Base-by-base conservation (phyloP, 2,113 vertebrate genomes). In the Forbesichthys papilliferus region DNA sequence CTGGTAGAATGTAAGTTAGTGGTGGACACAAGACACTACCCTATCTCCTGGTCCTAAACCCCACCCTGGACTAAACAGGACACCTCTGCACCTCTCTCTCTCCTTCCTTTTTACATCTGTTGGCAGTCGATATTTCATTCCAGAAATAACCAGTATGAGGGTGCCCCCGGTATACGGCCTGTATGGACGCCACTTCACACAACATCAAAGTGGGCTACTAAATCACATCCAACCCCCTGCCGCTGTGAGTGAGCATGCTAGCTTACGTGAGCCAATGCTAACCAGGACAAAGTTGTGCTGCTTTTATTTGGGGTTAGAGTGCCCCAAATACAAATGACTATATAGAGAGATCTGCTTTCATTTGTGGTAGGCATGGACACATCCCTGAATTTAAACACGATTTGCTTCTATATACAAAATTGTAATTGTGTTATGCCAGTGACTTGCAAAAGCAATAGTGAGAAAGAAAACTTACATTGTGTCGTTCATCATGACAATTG, bases 381-480 rank as follows among this genome's bases (percentile, higher is more conserved):
- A 70, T 89, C 84, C 85, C 89, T 88, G 89, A 89, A 89, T 68
- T 78, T 78, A 66, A 78, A 72, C 69, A 68, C 82, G 54, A 75
- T 64, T 73, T 54, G 74, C 64, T 27, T 71, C 64, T 84, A 88
- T 89, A 48, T 86, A 90, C 85, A 89, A 11, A 87, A 64, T 49
- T 69, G 59, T 60, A 69, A 55, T 70, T 49, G 75, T 83, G 68
- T 86, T 66, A 78, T 87, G 80, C 79, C 77, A 82, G 82, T 87
- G 84, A 88, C 72, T 71, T 76, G 86, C 80, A 76, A 85, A 86
- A 85, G 77, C 79, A 83, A 82, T 68, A 79, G 84, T 85, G 79
- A 69, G 82, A 62, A 83, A 47, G 75, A 77, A 85, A 85, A 81
- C 5, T 54, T 46, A 55, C 13, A 33, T 13, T 42, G 47, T 88